phyloP scores from a whole-genome alignment of 30 jellyfish, hydroid and myxozoan species.

The Rhopilema esculentum region DNA sequence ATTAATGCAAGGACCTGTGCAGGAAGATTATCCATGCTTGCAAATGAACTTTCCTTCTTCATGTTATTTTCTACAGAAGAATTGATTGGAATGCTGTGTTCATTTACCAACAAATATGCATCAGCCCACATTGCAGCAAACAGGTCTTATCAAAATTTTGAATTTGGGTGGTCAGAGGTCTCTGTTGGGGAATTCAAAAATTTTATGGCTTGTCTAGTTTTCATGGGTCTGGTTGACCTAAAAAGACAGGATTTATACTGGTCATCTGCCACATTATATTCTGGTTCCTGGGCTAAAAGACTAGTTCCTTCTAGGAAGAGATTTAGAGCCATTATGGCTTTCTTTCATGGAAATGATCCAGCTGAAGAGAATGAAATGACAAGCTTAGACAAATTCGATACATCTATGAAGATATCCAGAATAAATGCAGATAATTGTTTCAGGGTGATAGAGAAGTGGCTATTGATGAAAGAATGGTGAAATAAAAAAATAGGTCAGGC shows the following conservation, averaged over 20 bases:
- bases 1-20: constrained; percentile 13
- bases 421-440: constrained; percentile 1
- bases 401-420: not conserved
- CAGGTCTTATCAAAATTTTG: no score
- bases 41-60: constrained; percentile 7
- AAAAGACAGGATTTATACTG: constrained; percentile 4
- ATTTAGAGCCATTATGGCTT: constrained; percentile 23
- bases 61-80: constrained; percentile 8
- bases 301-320: constrained; percentile 29
- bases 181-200: no score
- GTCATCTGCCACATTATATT: constrained; percentile 23
- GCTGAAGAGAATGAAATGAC: constrained; percentile 38
- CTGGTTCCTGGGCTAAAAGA: constrained; percentile 59
- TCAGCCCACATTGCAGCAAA: no score
- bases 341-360: no score
- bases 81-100: not conserved
- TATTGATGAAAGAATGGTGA: constrained; percentile 53
- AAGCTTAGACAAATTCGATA: constrained; percentile 18
- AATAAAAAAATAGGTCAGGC: constrained; percentile 58
- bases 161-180: no score
- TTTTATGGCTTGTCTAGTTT: no score
- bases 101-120: constrained; percentile 6
- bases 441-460: constrained; percentile 43
- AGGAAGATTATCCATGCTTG: constrained; percentile 15
- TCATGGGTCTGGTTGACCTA: no score